Percentiles rank a stretch among this genome's conserved stretches.
These are phyloP conservation scores for Rhynchophorus ferrugineus DNA, from an alignment of 1,140 invertebrate species.

Conservation along the genomic window DNA sequence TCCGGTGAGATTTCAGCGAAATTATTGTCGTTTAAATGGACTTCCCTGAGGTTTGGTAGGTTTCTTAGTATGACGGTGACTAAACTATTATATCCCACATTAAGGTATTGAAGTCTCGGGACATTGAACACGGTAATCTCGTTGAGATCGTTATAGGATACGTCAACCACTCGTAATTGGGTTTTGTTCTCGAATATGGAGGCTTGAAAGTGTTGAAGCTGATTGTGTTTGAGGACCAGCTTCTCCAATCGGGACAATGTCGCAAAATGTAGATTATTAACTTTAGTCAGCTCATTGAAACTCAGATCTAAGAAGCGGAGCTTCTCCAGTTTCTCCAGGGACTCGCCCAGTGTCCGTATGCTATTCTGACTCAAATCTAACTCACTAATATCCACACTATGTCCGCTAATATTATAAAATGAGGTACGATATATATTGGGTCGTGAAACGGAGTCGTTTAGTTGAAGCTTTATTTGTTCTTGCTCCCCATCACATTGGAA, in stretches of 20 bases:
- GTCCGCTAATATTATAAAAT: conserved; percentile 4
- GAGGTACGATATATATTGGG: background rate
- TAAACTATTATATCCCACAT: conserved; percentile 27
- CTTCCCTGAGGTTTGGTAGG: conserved; percentile 12
- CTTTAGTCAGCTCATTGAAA: conserved; percentile 18
- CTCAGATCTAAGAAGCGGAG: conserved; percentile 21
- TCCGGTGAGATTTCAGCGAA: conserved; percentile 10
- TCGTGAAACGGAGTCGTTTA: conserved; percentile 1
- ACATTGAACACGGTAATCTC: conserved; percentile 12
- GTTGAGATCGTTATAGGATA: conserved; percentile 24
- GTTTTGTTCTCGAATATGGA: conserved; percentile 14
- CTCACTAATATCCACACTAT: conserved; percentile 11
- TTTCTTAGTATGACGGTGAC: conserved; percentile 10
- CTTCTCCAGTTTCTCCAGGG: conserved; percentile 22
- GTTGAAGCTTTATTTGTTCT: conserved; percentile 7
- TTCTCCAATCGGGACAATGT: conserved; percentile 13
- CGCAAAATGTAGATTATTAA: conserved; percentile 13
- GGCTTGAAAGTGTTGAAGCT: conserved; percentile 14
- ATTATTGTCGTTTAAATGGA: conserved; percentile 22
- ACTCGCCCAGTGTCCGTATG: conserved; percentile 19
- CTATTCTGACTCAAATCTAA: conserved; percentile 32
- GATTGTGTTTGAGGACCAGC: conserved; percentile 15
- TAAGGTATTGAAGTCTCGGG: conserved; percentile 20
- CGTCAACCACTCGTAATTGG: conserved; percentile 20
- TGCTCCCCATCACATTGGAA: background rate